phyloP scores from a whole-genome alignment of 2,888 invertebrate species.

The Tetragnatha montana region DNA sequence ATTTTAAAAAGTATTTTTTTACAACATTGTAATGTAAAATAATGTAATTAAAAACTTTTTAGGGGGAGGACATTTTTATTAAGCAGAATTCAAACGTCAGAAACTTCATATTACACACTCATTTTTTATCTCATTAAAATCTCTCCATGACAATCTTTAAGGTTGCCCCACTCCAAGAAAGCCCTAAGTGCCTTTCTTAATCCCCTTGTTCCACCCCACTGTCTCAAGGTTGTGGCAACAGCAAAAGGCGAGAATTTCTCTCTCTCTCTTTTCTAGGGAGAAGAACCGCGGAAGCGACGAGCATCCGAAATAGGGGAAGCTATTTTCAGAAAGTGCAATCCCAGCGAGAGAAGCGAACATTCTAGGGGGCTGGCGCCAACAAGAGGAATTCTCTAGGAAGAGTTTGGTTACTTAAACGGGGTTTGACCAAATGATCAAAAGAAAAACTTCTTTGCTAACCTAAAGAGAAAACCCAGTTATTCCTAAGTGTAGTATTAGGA shows the following conservation, averaged over 20 bases:
- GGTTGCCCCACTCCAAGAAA: not conserved
- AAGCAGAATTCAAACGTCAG: too few species aligned
- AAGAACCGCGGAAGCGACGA: slow-evolving; percentile 10
- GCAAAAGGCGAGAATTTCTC: not conserved
- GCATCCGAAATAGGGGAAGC: slow-evolving; percentile 29
- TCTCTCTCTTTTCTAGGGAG: not conserved
- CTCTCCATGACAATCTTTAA: too few species aligned
- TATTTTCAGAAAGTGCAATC: slow-evolving; percentile 46
- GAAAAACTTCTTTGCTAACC: not conserved
- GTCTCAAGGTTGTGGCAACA: not conserved
- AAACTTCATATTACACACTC: too few species aligned
- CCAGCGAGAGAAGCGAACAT: slow-evolving; percentile 27
- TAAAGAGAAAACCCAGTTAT: not conserved
- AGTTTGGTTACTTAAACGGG: too few species aligned
- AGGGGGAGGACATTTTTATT: too few species aligned
- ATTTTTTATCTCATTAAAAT: too few species aligned
- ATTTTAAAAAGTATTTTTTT: too few species aligned
- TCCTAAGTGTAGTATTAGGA: not conserved
- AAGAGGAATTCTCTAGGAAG: slow-evolving; percentile 16
- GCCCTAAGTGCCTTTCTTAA: not conserved
- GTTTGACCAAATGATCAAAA: not conserved
- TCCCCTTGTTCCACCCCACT: not conserved
- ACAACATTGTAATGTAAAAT: too few species aligned
- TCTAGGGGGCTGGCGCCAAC: slow-evolving; percentile 29
- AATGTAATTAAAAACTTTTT: too few species aligned